Evolutionary conservation across 2,888 invertebrate species (phyloP).

Genomic region (Parnassius glacialis): DNA sequence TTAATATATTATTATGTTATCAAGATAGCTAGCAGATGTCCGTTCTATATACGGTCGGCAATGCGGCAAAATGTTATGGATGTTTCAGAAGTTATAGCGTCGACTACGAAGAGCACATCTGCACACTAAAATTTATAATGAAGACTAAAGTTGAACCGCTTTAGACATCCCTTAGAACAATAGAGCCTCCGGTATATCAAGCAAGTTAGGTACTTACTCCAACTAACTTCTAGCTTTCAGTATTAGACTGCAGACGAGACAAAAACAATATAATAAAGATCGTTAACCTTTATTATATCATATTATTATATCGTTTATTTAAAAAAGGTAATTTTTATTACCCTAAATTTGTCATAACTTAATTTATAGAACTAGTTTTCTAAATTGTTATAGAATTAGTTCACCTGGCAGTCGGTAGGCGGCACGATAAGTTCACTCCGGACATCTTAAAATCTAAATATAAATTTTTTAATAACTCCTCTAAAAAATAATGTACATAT

Average conservation of each 20-base stretch:
- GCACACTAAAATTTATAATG: slow-evolving; percentile 37
- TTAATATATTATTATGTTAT: no score
- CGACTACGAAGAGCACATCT: slow-evolving; percentile 25
- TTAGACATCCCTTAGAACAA: slow-evolving; percentile 35
- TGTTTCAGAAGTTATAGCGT: slow-evolving; percentile 12
- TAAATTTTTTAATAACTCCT: no score
- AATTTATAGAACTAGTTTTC: no score
- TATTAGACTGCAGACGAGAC: slow-evolving; percentile 18
- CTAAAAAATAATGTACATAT: no score
- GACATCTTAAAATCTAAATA: no score
- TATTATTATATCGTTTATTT: no score
- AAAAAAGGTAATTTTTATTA: no score
- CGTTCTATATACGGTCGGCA: background rate
- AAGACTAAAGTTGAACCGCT: slow-evolving; percentile 39
- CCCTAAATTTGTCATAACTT: no score
- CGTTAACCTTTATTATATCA: no score
- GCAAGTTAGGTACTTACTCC: slow-evolving; percentile 25
- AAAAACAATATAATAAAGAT: slow-evolving; percentile 3
- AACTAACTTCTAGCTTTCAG: slow-evolving; percentile 21
- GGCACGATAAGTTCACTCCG: no score
- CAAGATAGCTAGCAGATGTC: background rate
- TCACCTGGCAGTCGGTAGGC: no score
- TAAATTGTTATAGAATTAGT: no score
- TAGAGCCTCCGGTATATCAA: slow-evolving; percentile 32
- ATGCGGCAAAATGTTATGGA: slow-evolving; percentile 9